Evolutionary conservation across 2,113 vertebrate species (phyloP).

Genomic region (Syngnathus typhle): DNA sequence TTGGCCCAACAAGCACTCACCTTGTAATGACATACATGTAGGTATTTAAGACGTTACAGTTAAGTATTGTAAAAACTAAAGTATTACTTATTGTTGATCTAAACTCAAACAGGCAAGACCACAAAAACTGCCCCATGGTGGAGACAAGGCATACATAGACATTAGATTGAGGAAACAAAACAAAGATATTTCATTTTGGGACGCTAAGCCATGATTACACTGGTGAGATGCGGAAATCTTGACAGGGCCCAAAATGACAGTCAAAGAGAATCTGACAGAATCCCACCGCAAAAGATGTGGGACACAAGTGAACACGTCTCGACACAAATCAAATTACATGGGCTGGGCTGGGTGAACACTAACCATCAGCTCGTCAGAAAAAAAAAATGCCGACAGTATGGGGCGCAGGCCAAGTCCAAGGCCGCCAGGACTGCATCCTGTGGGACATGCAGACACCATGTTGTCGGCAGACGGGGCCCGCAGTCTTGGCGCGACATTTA

Average conservation of each 20-base stretch:
- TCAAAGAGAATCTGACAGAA: constrained; percentile 25
- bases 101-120: background rate
- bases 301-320: constrained; percentile 34
- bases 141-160: background rate
- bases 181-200: background rate
- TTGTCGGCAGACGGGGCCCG: constrained; percentile 27
- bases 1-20: too few species aligned
- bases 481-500: constrained; percentile 29
- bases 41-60: too few species aligned
- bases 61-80: background rate
- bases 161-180: constrained; percentile 5
- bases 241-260: constrained; percentile 37
- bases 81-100: background rate
- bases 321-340: constrained; percentile 37
- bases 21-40: too few species aligned
- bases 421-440: constrained; percentile 28
- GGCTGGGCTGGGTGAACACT: constrained; percentile 24
- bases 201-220: constrained; percentile 21
- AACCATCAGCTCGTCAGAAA: constrained; percentile 39
- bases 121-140: constrained; percentile 1
- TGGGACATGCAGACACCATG: constrained; percentile 28
- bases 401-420: constrained; percentile 37
- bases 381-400: constrained; percentile 48
- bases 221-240: constrained; percentile 17
- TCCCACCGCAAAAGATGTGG: constrained; percentile 19